Conservation (phyloP, 1,140 invertebrate genomes). For the Drosophila tsacasi region DNA sequence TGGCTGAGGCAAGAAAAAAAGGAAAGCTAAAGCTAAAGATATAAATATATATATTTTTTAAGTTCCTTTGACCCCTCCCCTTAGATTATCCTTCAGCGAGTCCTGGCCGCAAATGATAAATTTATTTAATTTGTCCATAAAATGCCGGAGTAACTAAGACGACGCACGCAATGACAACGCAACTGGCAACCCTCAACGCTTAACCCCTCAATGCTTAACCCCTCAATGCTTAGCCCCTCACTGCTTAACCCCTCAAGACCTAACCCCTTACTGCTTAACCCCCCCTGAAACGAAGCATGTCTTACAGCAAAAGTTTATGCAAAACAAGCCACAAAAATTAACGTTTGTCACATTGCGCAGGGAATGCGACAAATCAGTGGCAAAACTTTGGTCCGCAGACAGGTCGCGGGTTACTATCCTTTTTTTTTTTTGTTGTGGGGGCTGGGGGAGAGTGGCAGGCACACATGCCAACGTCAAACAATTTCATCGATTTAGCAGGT, state of each 20-base stretch:
- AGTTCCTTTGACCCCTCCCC: not conserved
- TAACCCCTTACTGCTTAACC: not conserved
- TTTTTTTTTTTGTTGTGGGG: not conserved
- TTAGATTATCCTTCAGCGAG: not conserved
- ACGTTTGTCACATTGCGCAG: conserved; percentile 81
- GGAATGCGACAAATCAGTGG: conserved; percentile 82
- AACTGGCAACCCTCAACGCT: not conserved
- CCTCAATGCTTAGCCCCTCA: not conserved
- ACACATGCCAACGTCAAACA: conserved; percentile 65
- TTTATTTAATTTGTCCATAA: conserved; percentile 83
- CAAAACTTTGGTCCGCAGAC: conserved; percentile 58
- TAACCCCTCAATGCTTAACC: not conserved
- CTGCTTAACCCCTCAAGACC: not conserved
- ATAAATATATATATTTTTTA: not conserved
- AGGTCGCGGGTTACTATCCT: conserved; percentile 17
- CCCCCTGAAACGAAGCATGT: conserved; percentile 11
- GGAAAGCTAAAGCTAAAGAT: not conserved
- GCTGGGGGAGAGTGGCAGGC: conserved; percentile 21
- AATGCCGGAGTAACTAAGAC: conserved; percentile 80
- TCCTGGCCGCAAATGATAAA: conserved; percentile 73
- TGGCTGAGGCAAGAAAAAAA: not conserved
- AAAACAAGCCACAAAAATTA: conserved; percentile 83
- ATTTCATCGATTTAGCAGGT: conserved; percentile 73
- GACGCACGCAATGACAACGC: conserved; percentile 74
- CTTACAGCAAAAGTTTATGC: conserved; percentile 74